Conservation (phyloP, 2,888 invertebrate species). For the Panorpa germanica region DNA sequence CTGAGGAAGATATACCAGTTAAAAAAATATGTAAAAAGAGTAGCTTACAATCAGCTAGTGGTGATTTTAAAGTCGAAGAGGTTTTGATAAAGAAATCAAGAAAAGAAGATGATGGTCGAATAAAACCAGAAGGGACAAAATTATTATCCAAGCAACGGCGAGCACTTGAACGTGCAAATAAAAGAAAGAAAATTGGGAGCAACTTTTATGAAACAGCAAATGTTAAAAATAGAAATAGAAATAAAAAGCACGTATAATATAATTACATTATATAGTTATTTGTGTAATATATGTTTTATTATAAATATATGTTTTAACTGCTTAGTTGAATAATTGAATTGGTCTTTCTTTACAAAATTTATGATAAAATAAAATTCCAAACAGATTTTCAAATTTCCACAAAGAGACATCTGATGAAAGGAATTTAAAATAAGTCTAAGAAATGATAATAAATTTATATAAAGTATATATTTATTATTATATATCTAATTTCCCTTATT, state of each 20-base stretch:
- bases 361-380: too few species aligned
- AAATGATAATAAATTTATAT: too few species aligned
- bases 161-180: slow-evolving; percentile 51
- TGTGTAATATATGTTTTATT: too few species aligned
- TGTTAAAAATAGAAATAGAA: slow-evolving; percentile 72
- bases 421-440: too few species aligned
- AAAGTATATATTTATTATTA: too few species aligned
- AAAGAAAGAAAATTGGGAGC: slow-evolving; percentile 67
- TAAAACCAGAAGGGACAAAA: slow-evolving; percentile 24
- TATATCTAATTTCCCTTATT: too few species aligned
- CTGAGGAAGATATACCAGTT: slow-evolving; percentile 22
- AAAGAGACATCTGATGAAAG: too few species aligned
- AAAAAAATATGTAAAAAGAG: slow-evolving; percentile 28
- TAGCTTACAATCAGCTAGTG: slow-evolving; percentile 31
- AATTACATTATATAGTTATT: slow-evolving; percentile 2
- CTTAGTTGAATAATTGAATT: too few species aligned
- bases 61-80: slow-evolving; percentile 33
- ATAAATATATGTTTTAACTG: too few species aligned
- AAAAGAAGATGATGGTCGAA: slow-evolving; percentile 14
- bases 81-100: slow-evolving; percentile 12
- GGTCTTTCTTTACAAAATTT: too few species aligned
- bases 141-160: slow-evolving; percentile 61
- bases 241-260: slow-evolving; percentile 31
- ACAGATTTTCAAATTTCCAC: too few species aligned
- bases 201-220: slow-evolving; percentile 79